Evolutionary conservation across 2,113 vertebrate species (phyloP).

Genomic region (Bothrops jararaca): DNA sequence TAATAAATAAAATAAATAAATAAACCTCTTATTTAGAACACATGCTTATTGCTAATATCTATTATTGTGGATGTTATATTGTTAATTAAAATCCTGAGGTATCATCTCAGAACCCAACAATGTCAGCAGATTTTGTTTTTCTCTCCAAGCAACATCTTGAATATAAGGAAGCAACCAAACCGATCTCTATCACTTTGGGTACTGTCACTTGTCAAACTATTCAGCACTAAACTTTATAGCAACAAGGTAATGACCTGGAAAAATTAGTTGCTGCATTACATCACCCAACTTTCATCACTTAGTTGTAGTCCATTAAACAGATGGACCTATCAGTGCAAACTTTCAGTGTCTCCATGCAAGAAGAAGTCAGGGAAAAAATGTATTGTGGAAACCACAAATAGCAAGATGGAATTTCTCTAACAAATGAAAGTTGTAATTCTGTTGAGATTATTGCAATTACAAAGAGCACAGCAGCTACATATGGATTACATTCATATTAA

Average conservation of each 20-base stretch:
- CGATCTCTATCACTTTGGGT: neutral
- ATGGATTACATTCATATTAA: neutral
- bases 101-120: neutral
- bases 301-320: conserved; percentile 7
- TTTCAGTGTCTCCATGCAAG: neutral
- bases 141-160: neutral
- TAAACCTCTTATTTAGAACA: conserved; percentile 12
- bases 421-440: neutral
- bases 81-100: conserved; percentile 32
- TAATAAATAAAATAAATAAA: too few relatives aligned
- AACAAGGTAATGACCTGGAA: conserved; percentile 12
- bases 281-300: neutral
- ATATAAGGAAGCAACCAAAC: neutral
- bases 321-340: neutral
- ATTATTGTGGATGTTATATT: neutral
- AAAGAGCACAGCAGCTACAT: neutral
- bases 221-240: neutral
- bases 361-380: neutral
- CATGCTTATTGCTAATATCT: neutral
- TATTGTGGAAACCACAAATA: neutral
- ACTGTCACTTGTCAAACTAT: neutral
- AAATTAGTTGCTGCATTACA: conserved; percentile 34
- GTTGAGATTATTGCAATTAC: fast-evolving
- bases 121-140: neutral
- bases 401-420: neutral